phyloP scores from a whole-genome alignment of 2,113 vertebrate species.

The Vidua macroura region DNA sequence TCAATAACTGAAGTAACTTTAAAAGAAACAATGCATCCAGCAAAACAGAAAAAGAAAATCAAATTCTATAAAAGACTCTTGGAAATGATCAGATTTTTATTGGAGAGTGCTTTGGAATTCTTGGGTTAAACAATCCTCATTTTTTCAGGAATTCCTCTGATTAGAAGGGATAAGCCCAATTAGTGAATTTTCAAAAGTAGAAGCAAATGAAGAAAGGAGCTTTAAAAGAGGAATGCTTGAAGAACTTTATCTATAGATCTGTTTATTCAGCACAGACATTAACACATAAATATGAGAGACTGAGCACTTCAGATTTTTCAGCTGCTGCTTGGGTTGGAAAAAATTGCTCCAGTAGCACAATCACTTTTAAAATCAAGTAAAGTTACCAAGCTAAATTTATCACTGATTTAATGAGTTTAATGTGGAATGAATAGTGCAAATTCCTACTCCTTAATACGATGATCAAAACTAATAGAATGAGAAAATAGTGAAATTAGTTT shows the following conservation, averaged over 20 bases:
- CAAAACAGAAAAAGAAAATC: not conserved
- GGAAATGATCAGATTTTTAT: not conserved
- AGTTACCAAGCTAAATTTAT: slow-evolving; percentile 16
- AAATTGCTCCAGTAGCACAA: not conserved
- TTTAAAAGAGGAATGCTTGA: slow-evolving; percentile 2
- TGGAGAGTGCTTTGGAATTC: not conserved
- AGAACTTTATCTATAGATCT: slow-evolving; percentile 1
- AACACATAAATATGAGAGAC: slow-evolving; percentile 16
- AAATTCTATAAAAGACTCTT: not conserved
- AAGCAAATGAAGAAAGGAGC: not conserved
- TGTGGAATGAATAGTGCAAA: not conserved
- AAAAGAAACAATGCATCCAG: not conserved
- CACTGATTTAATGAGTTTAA: not conserved
- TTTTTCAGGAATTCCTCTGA: not conserved
- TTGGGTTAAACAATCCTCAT: not conserved
- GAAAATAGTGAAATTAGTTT: not conserved
- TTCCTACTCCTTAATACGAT: not conserved
- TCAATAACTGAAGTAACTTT: not conserved
- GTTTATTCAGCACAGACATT: slow-evolving; percentile 34
- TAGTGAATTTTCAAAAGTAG: not conserved
- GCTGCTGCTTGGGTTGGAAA: slow-evolving; percentile 32
- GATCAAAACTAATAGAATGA: not conserved
- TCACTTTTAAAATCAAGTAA: not conserved
- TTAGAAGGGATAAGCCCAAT: not conserved
- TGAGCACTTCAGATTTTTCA: slow-evolving; percentile 34